phyloP scores from a whole-genome alignment of 2,888 invertebrate species.

The Furcula furcula region DNA sequence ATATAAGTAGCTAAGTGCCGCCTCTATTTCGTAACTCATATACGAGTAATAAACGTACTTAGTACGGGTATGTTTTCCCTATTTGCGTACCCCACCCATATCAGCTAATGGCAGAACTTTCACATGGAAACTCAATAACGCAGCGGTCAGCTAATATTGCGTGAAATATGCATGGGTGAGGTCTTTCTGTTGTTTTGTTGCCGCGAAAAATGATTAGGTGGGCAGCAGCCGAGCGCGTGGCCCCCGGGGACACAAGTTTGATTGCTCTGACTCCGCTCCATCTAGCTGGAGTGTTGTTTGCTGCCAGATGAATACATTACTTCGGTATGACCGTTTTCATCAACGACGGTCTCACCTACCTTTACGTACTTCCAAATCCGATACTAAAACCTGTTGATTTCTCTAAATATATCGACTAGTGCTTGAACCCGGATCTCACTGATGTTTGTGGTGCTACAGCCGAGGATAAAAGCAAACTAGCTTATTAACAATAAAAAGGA shows the following conservation, averaged over 20 bases:
- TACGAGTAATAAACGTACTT: constrained; percentile 7
- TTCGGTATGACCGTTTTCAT: constrained; percentile 45
- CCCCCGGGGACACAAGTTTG: constrained; percentile 73
- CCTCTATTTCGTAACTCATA: too few species aligned
- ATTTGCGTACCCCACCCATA: constrained; percentile 41
- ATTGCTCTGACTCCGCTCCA: constrained; percentile 67
- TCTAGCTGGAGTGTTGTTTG: constrained; percentile 58
- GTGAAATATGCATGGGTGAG: constrained; percentile 72
- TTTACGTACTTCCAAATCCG: too few species aligned
- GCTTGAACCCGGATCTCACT: too few species aligned
- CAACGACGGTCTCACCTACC: constrained; percentile 24
- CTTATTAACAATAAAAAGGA: too few species aligned
- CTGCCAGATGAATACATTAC: constrained; percentile 70
- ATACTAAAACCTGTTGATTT: too few species aligned
- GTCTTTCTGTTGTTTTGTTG: constrained; percentile 46
- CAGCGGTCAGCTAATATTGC: constrained; percentile 63
- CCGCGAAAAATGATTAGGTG: constrained; percentile 73
- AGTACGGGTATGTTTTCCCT: constrained; percentile 35
- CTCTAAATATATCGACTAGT: too few species aligned
- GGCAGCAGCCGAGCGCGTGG: constrained; percentile 51
- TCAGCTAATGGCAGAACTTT: constrained; percentile 56
- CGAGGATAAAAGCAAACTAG: too few species aligned
- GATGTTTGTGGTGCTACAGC: too few species aligned
- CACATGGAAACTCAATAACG: constrained; percentile 62
- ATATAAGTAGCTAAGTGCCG: too few species aligned